These are phyloP conservation scores for Myrmecophaga tridactyla DNA, from an alignment of 2,113 vertebrate species.

Conservation along the genomic window DNA sequence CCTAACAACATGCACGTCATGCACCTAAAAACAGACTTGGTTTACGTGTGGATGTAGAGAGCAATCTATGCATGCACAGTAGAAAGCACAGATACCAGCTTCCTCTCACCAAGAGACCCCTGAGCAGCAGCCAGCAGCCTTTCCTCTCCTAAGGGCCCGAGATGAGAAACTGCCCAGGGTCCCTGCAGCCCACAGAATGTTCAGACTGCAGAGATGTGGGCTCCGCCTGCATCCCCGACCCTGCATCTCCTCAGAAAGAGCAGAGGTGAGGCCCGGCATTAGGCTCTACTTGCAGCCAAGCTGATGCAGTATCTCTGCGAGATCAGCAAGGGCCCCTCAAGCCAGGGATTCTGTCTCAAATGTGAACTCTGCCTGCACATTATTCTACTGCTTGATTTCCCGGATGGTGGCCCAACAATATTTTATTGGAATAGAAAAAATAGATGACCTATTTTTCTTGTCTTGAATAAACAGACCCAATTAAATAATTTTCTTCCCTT, in stretches of 20 bases:
- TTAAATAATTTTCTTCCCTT: background rate
- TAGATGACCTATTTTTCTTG: background rate
- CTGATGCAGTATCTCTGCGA: too few species aligned
- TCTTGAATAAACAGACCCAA: background rate
- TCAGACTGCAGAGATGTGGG: background rate
- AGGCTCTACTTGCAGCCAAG: background rate
- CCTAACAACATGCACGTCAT: background rate
- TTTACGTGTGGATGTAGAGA: accelerated
- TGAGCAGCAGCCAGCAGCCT: too few species aligned
- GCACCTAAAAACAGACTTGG: background rate
- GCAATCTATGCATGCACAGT: accelerated
- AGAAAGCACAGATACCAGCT: background rate
- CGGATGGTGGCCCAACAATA: accelerated
- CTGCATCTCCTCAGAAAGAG: too few species aligned
- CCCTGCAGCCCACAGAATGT: background rate
- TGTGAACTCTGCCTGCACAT: accelerated
- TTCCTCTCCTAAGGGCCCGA: background rate
- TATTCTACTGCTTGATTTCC: background rate
- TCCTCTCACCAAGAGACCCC: background rate
- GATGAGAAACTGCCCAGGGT: too few species aligned
- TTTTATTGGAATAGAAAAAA: background rate
- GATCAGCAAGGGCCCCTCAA: too few species aligned
- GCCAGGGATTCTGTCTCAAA: too few species aligned
- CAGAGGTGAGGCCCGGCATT: too few species aligned
- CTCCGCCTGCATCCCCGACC: background rate